Percentiles rank a stretch among this genome's conserved stretches.
These are phyloP conservation scores for Leptoteleia sp. DNA, from an alignment of 1,140 invertebrate species.

Conservation along the genomic window DNA sequence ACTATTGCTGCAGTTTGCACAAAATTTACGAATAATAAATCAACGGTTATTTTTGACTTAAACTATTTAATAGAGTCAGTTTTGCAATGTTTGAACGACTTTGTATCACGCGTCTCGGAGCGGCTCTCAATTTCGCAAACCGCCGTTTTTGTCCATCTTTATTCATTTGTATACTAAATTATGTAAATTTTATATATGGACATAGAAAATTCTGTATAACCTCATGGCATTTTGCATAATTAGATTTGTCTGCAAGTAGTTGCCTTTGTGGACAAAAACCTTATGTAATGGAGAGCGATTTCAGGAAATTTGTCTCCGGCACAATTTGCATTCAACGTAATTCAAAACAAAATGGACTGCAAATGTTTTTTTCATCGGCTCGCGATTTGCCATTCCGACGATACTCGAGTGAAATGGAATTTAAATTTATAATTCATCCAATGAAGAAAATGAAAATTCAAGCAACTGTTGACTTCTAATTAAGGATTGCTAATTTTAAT, in stretches of 20 bases:
- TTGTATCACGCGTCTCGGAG: constrained; percentile 5
- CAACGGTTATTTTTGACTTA: constrained; percentile 6
- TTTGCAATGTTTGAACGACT: constrained; percentile 30
- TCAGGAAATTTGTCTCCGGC: constrained; percentile 27
- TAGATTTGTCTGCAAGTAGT: constrained; percentile 46
- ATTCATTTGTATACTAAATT: constrained; percentile 43
- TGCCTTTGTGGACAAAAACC: constrained; percentile 30
- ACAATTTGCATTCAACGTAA: constrained; percentile 6
- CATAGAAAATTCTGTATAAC: constrained; percentile 31
- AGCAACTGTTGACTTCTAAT: constrained; percentile 20
- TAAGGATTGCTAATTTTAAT: constrained; percentile 14
- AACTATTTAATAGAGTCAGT: not conserved
- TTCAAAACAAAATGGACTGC: constrained; percentile 11
- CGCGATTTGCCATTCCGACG: not conserved
- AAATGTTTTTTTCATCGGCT: not conserved
- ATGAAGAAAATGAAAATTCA: constrained; percentile 23
- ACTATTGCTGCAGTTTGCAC: too few species aligned
- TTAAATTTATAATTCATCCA: constrained; percentile 23
- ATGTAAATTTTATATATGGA: constrained; percentile 38
- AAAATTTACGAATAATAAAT: too few species aligned
- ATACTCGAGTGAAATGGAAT: constrained; percentile 15
- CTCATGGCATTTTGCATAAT: constrained; percentile 52
- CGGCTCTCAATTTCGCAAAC: constrained; percentile 18
- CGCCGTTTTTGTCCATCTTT: constrained; percentile 27
- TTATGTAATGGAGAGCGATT: constrained; percentile 41